These are phyloP conservation scores for Battus philenor DNA, from an alignment of 1,140 invertebrate species.

Conservation along the genomic window DNA sequence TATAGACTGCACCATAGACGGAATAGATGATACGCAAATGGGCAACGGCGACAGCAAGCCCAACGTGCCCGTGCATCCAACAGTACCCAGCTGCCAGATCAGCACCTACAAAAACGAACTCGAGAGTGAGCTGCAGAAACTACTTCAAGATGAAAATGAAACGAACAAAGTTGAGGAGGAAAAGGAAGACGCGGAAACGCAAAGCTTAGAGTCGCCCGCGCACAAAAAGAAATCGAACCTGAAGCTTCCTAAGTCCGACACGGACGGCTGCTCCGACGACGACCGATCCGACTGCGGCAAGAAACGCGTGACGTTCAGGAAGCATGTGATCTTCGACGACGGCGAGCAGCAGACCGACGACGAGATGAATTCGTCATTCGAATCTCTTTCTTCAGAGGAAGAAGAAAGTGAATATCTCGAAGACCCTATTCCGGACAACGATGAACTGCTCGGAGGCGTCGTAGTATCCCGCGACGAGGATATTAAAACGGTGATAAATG, in stretches of 20 bases:
- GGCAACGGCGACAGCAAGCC: constrained; percentile 49
- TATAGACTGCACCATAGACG: constrained; percentile 58
- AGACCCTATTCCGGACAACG: constrained; percentile 45
- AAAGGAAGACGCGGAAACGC: constrained; percentile 23
- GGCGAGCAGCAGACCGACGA: constrained; percentile 66
- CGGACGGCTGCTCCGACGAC: constrained; percentile 59
- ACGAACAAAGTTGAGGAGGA: constrained; percentile 18
- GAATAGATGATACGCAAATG: constrained; percentile 52
- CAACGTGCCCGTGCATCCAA: constrained; percentile 37
- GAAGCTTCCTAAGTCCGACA: constrained; percentile 59
- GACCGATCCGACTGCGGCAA: constrained; percentile 61
- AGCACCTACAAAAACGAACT: constrained; percentile 46
- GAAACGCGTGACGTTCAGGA: constrained; percentile 60
- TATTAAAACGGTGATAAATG: constrained; percentile 54
- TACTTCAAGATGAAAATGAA: constrained; percentile 33
- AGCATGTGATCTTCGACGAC: constrained; percentile 63
- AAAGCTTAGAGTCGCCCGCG: constrained; percentile 32
- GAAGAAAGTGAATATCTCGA: constrained; percentile 54
- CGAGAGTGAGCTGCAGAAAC: constrained; percentile 47
- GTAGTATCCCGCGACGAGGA: constrained; percentile 41
- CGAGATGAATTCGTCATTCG: constrained; percentile 59
- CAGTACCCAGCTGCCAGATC: constrained; percentile 33
- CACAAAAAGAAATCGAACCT: constrained; percentile 57
- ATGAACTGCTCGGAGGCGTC: constrained; percentile 44
- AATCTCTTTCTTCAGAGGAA: constrained; percentile 61